These are phyloP conservation scores for Odontophorus gujanensis DNA, from an alignment of 2,113 vertebrate species.

Conservation along the genomic window DNA sequence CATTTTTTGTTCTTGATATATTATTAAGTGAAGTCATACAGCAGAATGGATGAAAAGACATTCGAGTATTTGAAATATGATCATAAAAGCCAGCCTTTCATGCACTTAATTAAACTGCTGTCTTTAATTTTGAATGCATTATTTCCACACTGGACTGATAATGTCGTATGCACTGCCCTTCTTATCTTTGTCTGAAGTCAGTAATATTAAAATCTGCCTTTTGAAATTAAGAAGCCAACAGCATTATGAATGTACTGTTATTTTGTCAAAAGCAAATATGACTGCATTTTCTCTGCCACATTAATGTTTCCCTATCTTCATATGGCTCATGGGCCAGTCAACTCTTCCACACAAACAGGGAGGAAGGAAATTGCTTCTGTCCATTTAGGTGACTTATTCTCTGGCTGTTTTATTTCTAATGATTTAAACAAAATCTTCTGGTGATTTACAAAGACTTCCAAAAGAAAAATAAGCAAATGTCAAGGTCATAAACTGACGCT, in stretches of 20 bases:
- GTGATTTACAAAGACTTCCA: slow-evolving; percentile 40
- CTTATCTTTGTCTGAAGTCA: slow-evolving; percentile 71
- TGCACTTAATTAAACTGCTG: slow-evolving; percentile 80
- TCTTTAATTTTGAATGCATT: slow-evolving; percentile 76
- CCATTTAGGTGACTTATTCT: slow-evolving; percentile 24
- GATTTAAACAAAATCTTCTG: background rate
- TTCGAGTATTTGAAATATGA: slow-evolving; percentile 75
- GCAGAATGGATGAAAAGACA: slow-evolving; percentile 76
- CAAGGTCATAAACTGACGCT: slow-evolving; percentile 55
- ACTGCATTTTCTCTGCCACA: background rate
- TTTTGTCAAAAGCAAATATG: background rate
- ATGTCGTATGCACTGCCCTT: slow-evolving; percentile 58
- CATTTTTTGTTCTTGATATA: slow-evolving; percentile 76
- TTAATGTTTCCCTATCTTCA: background rate
- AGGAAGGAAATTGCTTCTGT: slow-evolving; percentile 53
- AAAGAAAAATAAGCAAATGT: slow-evolving; percentile 60
- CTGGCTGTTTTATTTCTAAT: slow-evolving; percentile 21
- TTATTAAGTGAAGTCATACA: slow-evolving; percentile 72
- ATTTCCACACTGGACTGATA: slow-evolving; percentile 72
- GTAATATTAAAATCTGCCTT: slow-evolving; percentile 68
- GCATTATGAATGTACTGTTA: slow-evolving; percentile 20
- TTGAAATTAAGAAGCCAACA: slow-evolving; percentile 59
- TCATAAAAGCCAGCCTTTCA: slow-evolving; percentile 75
- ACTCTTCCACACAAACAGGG: background rate
- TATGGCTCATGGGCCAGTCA: background rate